Base-by-base conservation (phyloP, 1,140 invertebrate genomes). In the Drosophila ambigua region DNA sequence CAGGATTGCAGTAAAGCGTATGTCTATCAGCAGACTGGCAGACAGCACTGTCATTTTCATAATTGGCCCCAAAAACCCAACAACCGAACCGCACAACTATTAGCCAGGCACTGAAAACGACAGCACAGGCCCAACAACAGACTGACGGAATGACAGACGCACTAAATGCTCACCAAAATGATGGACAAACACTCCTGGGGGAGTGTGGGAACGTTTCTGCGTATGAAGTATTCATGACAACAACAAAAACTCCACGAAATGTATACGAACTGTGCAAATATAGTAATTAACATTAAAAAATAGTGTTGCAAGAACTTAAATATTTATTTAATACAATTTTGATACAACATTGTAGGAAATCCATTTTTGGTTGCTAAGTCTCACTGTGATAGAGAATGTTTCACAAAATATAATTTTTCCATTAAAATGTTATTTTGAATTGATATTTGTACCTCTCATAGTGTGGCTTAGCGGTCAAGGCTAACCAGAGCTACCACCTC, bases 1-100 rank as follows among this genome's bases (percentile, higher is more conserved):
- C 35, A 39, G 35, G 35, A 39, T 39, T 39, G 46, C 51, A 50
- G 39, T 39, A 24, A 39, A 72, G 50, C 39, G 48, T 35, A 49
- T 49, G 35, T 59, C 28, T 50, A 43, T 55, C 20, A 45, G 31
- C 2, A 3, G 41, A 24, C 44, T 49, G 59, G 23, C 46, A 31
- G 60, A 64, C 53, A 16, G 31, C 50, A 54, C 81, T 87, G 81
- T 85, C 82, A 85, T 87, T 85, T 85, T 85, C 82, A 85, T 85
- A 85, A 85, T 85, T 85, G 82, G 78, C 82, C 82, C 78, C 52
- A 87, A 85, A 85, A 87, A 51, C 78, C 35, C 82, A 82, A 76
- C 82, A 78, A 58, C 35, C 67, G 50, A 54, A 78, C 82, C 82
- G 62, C 82, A 82, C 65, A 87, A 87, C 82, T 85, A 85, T 85